A percentile compares a stretch with the other conserved stretches of the same genome.
These are phyloP conservation scores for Mesaphorura yosii DNA, from an alignment of 1,140 invertebrate species.

Conservation along the genomic window DNA sequence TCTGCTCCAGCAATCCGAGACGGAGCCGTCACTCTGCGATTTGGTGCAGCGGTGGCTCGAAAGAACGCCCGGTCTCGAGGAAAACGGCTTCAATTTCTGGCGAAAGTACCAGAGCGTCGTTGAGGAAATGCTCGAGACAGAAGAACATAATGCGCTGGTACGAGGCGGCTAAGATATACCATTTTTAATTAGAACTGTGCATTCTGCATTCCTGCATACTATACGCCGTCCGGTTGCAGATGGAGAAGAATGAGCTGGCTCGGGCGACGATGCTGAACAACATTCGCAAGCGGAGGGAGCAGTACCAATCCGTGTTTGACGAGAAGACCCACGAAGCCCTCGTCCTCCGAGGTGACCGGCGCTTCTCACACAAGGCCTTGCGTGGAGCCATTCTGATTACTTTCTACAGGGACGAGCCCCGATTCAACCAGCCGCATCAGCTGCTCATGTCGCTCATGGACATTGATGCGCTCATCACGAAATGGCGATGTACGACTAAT, in stretches of 20 bases:
- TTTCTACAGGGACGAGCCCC: slow-evolving; percentile 86
- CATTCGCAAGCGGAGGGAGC: slow-evolving; percentile 61
- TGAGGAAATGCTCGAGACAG: slow-evolving; percentile 55
- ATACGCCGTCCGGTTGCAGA: no score
- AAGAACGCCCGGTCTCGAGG: slow-evolving; percentile 78
- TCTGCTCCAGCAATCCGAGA: slow-evolving; percentile 61
- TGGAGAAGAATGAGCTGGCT: no score
- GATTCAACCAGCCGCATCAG: slow-evolving; percentile 94
- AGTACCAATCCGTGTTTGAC: slow-evolving; percentile 83
- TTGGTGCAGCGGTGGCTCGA: slow-evolving; percentile 88
- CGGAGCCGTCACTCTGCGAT: slow-evolving; percentile 66
- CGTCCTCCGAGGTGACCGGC: slow-evolving; percentile 68
- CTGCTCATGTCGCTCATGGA: slow-evolving; percentile 88
- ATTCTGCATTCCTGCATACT: slow-evolving; percentile 12
- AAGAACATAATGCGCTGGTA: slow-evolving; percentile 50
- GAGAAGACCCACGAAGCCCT: slow-evolving; percentile 65
- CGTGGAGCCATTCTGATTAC: slow-evolving; percentile 96
- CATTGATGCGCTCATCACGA: slow-evolving; percentile 95
- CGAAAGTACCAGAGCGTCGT: slow-evolving; percentile 72
- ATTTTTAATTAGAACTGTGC: no score
- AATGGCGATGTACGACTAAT: slow-evolving; percentile 88
- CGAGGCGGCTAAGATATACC: not conserved
- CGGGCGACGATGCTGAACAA: slow-evolving; percentile 54
- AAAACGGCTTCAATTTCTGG: slow-evolving; percentile 84
- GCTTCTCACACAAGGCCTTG: slow-evolving; percentile 77